These are phyloP conservation scores for Drosophila heteroneura DNA, from an alignment of 2,888 invertebrate genomes.

Conservation along the genomic window DNA sequence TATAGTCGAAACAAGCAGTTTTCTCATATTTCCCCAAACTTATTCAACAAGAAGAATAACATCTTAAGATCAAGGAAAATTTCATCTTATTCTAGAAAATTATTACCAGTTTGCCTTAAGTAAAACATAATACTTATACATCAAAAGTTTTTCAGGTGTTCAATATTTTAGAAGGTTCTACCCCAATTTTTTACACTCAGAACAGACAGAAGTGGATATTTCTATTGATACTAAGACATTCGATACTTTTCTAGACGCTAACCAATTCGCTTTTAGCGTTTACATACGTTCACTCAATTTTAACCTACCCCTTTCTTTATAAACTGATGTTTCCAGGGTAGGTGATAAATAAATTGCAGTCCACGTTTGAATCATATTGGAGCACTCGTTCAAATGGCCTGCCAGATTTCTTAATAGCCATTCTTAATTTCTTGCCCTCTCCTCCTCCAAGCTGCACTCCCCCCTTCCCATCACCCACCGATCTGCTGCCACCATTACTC, in stretches of 20 bases:
- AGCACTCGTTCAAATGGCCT: conserved; percentile 66
- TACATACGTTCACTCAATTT: neutral
- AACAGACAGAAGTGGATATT: neutral
- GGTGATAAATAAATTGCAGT: conserved; percentile 27
- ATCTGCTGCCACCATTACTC: neutral
- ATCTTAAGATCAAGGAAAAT: neutral
- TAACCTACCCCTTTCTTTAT: neutral
- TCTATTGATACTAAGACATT: neutral
- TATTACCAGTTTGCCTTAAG: neutral
- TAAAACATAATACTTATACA: conserved; percentile 1
- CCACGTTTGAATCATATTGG: conserved; percentile 56
- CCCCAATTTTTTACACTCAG: rapidly evolving
- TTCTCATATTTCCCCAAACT: neutral
- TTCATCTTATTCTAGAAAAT: neutral
- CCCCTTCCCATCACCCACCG: neutral
- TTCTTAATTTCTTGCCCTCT: conserved; percentile 60
- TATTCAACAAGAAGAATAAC: neutral
- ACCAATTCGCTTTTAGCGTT: neutral
- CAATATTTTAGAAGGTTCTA: neutral
- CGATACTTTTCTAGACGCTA: neutral
- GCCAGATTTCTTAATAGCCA: conserved; percentile 75
- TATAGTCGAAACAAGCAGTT: rapidly evolving
- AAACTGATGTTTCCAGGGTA: conserved; percentile 22
- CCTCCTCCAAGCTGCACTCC: neutral
- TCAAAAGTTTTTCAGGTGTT: no score